Conservation (phyloP, 2,113 vertebrate genomes). For the Dipodomys ordii region DNA sequence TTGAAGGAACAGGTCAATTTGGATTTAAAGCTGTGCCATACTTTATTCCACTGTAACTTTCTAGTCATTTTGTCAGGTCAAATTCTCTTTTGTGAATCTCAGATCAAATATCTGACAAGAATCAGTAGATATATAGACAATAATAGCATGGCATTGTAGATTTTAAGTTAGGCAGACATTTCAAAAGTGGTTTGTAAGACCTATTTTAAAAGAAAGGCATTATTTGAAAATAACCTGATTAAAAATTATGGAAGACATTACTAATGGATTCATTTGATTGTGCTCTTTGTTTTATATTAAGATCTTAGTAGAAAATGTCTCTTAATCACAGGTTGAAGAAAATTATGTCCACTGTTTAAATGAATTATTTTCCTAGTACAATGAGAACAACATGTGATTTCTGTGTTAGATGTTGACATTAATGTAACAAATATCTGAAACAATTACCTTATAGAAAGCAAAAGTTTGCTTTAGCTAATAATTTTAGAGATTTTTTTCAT, state of each 20-base stretch:
- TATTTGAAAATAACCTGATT: conserved; percentile 29
- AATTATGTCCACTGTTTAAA: background rate
- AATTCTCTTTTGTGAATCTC: background rate
- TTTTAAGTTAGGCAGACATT: background rate
- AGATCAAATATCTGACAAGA: background rate
- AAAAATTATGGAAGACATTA: background rate
- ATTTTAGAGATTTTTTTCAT: background rate
- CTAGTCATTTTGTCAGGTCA: too few relatives aligned
- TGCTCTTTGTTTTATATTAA: background rate
- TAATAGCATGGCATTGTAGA: background rate
- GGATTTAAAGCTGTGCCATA: background rate
- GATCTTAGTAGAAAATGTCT: background rate
- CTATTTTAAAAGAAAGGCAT: background rate
- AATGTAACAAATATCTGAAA: background rate
- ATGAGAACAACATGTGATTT: background rate
- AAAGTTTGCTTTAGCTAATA: background rate
- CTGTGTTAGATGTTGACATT: background rate
- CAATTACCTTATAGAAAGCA: background rate
- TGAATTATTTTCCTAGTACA: background rate
- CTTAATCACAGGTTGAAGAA: background rate
- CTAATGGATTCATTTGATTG: background rate
- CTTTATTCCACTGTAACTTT: too few relatives aligned
- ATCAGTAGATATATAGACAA: background rate
- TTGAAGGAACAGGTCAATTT: background rate
- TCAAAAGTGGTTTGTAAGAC: conserved; percentile 6